Base-by-base conservation (phyloP, 1,140 invertebrate species). In the Trichonephila inaurata region DNA sequence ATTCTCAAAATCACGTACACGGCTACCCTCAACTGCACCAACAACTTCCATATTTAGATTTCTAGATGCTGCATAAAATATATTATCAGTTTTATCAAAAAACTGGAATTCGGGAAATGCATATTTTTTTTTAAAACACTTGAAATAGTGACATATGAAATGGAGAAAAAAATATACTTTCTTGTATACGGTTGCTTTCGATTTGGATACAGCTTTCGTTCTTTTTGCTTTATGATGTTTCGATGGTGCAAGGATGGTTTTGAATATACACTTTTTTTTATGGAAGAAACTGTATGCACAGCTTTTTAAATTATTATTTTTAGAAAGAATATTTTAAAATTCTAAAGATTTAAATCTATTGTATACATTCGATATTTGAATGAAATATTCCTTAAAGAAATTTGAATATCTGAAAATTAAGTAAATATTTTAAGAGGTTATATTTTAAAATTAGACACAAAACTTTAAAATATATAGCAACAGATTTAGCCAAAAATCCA, bases 1-100 rank as follows among this genome's bases (percentile, higher is more conserved):
- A 83, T 83, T 51, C 51, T 58, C 4, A 44, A 83, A 83, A 88
- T 88, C 86, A 88, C 86, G 86, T 88, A 88, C 86, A 12, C 33
- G 60, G 28, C 44, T 51, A 77, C 72, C 28, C 72, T 77, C 28
- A 77, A 33, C n/a, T 18, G 83, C 14, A 60, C 58, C 83, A 85
- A 51, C 58, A 44, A 85, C 83, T 85, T 85, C 44, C 51, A 61
- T 85, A 85, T 60, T 77, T 77, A 77, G 72, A 77, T 77, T 40
- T 28, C 72, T 16, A 16, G 72, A 14, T 28, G 33, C 24, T 85
- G 83, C 21, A 85, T 85, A 21, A 85, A 60, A 85, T 61, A 60
- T 85, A 51, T 58, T 28, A 85, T 85, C 83, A 85, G 83, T 85
- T 85, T 77, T 85, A 85, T 85, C 83, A 85, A 24, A 4, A 60